These are phyloP conservation scores for Coenonympha arcania DNA, from an alignment of 2,888 invertebrate genomes.

Conservation along the genomic window DNA sequence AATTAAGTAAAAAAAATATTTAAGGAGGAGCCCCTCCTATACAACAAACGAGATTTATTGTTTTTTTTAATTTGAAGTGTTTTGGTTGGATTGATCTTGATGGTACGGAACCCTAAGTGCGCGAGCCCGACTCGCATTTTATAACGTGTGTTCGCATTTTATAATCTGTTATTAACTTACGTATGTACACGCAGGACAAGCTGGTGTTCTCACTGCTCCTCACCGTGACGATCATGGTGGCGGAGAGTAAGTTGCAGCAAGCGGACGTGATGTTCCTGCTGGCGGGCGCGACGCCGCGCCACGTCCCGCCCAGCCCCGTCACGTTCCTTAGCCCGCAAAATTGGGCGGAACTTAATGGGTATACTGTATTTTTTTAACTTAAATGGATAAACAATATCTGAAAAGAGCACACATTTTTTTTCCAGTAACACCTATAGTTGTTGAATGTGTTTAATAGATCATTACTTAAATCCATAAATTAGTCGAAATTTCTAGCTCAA, in stretches of 20 bases:
- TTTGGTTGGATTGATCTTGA: too few relatives aligned
- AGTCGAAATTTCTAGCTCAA: too few relatives aligned
- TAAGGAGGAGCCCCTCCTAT: too few relatives aligned
- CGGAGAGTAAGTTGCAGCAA: slow-evolving; percentile 74
- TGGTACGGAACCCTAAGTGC: too few relatives aligned
- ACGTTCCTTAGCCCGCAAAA: slow-evolving; percentile 56
- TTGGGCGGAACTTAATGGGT: slow-evolving; percentile 66
- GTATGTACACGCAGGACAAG: slow-evolving; percentile 81
- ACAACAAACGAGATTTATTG: too few relatives aligned
- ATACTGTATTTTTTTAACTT: not conserved
- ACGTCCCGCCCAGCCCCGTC: slow-evolving; percentile 52
- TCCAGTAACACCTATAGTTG: not conserved
- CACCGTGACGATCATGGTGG: slow-evolving; percentile 79
- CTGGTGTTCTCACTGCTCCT: slow-evolving; percentile 87
- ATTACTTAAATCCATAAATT: too few relatives aligned
- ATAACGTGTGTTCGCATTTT: too few relatives aligned
- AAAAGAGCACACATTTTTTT: not conserved
- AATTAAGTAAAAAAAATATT: too few relatives aligned
- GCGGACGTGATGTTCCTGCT: slow-evolving; percentile 89
- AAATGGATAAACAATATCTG: not conserved
- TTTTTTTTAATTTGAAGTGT: too few relatives aligned
- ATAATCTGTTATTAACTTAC: too few relatives aligned
- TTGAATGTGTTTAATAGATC: not conserved
- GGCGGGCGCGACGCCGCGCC: slow-evolving; percentile 80
- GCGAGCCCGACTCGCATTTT: too few relatives aligned